These are phyloP conservation scores for Drosophila kambysellisi DNA, from an alignment of 2,888 invertebrate genomes.

Conservation along the genomic window DNA sequence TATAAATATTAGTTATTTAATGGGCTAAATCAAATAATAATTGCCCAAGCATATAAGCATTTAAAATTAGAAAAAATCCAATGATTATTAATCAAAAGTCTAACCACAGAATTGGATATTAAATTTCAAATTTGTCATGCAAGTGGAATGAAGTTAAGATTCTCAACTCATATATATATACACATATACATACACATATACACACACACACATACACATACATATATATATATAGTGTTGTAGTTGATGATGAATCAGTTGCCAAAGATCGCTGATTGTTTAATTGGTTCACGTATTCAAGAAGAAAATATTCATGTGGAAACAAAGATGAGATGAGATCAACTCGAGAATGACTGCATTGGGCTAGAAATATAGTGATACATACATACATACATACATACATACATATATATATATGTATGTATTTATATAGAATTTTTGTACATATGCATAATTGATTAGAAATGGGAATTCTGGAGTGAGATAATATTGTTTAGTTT, in stretches of 20 bases:
- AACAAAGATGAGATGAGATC: constrained; percentile 38
- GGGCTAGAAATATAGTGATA: constrained; percentile 3
- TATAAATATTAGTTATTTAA: neutral
- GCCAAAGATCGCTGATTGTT: constrained; percentile 33
- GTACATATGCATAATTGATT: constrained; percentile 10
- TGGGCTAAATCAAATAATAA: constrained; percentile 6
- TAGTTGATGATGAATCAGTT: constrained; percentile 34
- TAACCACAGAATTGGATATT: constrained; percentile 13
- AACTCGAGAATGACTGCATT: constrained; percentile 27
- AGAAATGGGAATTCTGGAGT: constrained; percentile 6
- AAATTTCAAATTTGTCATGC: constrained; percentile 21
- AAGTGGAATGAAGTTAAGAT: constrained; percentile 5
- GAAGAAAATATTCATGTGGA: neutral
- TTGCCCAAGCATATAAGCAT: neutral
- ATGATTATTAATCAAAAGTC: neutral
- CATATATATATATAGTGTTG: neutral
- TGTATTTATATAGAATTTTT: neutral
- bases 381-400: neutral
- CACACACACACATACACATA: neutral
- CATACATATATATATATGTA: neutral
- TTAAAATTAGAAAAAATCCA: neutral
- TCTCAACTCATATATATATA: neutral
- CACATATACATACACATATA: neutral
- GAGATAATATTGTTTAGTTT: constrained; percentile 1
- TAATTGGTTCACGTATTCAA: constrained; percentile 31